Evolutionary conservation across 2,797 vertebrate species (phyloP).

Genomic region (Lagocephalus sceleratus): DNA sequence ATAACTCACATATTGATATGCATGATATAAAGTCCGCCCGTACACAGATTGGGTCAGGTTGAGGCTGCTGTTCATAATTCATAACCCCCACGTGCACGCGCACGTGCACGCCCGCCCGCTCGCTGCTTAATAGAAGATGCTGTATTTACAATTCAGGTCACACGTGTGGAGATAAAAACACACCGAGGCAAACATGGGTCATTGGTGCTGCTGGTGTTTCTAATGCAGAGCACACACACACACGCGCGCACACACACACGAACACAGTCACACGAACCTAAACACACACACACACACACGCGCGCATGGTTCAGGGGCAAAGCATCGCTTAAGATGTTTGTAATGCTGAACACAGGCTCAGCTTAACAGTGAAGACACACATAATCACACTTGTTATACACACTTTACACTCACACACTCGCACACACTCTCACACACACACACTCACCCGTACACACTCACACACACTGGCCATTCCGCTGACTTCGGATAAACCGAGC

Average conservation of each 20-base stretch:
- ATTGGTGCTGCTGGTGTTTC: constrained; percentile 44
- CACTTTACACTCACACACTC: constrained; percentile 15
- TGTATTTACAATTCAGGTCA: constrained; percentile 71
- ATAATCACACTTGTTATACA: neutral
- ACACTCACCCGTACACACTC: constrained; percentile 15
- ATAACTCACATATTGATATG: constrained; percentile 64
- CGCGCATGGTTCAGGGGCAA: constrained; percentile 36
- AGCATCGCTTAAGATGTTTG: constrained; percentile 49
- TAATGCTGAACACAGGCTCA: constrained; percentile 34
- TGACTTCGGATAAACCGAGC: constrained; percentile 9
- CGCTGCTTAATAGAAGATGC: constrained; percentile 48
- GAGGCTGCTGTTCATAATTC: constrained; percentile 62
- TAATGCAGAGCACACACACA: constrained; percentile 45
- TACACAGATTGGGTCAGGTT: constrained; percentile 50
- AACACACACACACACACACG: constrained; percentile 14
- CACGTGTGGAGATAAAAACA: constrained; percentile 65
- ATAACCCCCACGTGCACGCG: constrained; percentile 28
- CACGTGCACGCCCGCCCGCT: constrained; percentile 14
- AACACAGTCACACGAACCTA: constrained; percentile 4
- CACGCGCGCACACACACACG: constrained; percentile 9
- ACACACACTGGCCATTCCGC: constrained; percentile 12
- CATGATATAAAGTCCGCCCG: constrained; percentile 51
- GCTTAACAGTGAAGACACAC: constrained; percentile 15
- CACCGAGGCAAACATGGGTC: constrained; percentile 61
- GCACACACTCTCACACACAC: constrained; percentile 18